These are phyloP conservation scores for Drosophila eohydei DNA, from an alignment of 2,888 invertebrate species.

Conservation along the genomic window DNA sequence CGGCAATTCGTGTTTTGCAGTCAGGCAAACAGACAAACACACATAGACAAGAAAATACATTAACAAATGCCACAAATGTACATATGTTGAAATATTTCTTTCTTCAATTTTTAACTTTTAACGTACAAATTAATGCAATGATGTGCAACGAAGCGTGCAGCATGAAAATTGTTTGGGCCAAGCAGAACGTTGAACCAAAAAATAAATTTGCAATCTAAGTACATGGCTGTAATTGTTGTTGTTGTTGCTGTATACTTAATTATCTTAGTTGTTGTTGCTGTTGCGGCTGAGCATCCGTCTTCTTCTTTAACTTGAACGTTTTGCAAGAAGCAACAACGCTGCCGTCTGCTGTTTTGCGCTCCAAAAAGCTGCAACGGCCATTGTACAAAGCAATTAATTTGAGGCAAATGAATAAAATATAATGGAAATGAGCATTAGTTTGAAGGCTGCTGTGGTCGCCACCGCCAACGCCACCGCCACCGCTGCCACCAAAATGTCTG, in stretches of 20 bases:
- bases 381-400: constrained; percentile 63
- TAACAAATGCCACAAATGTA: constrained; percentile 42
- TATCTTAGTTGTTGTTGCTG: constrained; percentile 20
- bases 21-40: not conserved
- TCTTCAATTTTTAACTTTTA: constrained; percentile 31
- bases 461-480: constrained; percentile 6
- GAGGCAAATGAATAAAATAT: constrained; percentile 62
- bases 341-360: constrained; percentile 52
- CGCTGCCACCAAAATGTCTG: constrained; percentile 8
- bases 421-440: constrained; percentile 57
- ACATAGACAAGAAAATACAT: constrained; percentile 23
- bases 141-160: constrained; percentile 71
- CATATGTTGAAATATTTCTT: constrained; percentile 59
- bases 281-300: constrained; percentile 45
- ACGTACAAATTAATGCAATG: constrained; percentile 69
- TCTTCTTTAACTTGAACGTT: constrained; percentile 21
- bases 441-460: constrained; percentile 53
- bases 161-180: constrained; percentile 63
- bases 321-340: constrained; percentile 43
- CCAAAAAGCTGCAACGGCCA: constrained; percentile 58
- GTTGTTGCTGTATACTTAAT: constrained; percentile 39
- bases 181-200: constrained; percentile 70
- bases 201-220: constrained; percentile 60
- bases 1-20: constrained; percentile 48
- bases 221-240: constrained; percentile 23